These are phyloP conservation scores for Trachelipus rathkii DNA, from an alignment of 1,140 invertebrate species.

Conservation along the genomic window DNA sequence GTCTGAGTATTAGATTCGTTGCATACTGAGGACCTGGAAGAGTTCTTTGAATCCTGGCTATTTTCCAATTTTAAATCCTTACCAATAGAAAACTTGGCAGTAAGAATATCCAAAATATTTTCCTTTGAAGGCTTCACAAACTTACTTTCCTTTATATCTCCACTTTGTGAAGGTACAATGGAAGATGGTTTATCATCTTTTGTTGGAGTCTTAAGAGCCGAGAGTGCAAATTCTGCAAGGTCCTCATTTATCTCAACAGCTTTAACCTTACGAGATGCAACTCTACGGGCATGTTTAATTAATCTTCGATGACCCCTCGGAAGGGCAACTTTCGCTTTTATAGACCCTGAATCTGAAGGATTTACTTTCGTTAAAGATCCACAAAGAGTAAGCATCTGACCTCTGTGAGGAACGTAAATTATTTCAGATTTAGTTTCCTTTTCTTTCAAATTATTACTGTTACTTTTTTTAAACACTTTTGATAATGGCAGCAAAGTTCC, in stretches of 20 bases:
- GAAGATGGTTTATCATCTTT: background rate
- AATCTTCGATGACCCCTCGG: constrained; percentile 27
- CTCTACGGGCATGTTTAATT: background rate
- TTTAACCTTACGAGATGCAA: constrained; percentile 27
- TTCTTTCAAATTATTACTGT: background rate
- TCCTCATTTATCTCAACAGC: constrained; percentile 43
- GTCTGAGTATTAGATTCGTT: too few relatives aligned
- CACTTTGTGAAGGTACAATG: background rate
- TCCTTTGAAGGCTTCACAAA: constrained; percentile 28
- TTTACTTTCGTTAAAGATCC: constrained; percentile 41
- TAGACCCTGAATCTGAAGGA: constrained; percentile 36
- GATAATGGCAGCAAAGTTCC: constrained; percentile 40
- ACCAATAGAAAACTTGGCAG: constrained; percentile 40
- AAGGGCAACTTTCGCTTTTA: constrained; percentile 31
- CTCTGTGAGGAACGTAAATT: constrained; percentile 40
- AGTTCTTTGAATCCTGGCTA: too few relatives aligned
- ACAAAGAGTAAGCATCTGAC: constrained; percentile 37
- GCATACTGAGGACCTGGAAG: too few relatives aligned
- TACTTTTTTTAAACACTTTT: constrained; percentile 38
- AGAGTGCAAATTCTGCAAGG: constrained; percentile 42
- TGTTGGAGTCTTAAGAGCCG: constrained; percentile 27
- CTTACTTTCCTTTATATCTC: background rate
- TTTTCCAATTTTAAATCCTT: background rate
- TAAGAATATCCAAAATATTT: constrained; percentile 43
- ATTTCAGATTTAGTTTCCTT: constrained; percentile 32